Conservation (phyloP, 2,113 vertebrate genomes). For the Chelonoidis abingdonii region DNA sequence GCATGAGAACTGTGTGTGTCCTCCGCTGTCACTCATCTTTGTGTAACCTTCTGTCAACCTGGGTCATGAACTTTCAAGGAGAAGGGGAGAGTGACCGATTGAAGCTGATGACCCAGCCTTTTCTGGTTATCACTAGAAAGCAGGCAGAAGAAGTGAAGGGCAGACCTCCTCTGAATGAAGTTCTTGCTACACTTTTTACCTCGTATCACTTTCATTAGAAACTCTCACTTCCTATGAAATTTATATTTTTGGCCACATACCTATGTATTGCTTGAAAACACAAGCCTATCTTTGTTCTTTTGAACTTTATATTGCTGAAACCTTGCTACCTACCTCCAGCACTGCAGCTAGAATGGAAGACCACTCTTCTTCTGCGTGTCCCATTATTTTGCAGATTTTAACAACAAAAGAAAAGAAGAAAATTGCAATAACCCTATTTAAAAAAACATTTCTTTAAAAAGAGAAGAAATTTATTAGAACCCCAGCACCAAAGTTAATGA, state of each 20-base stretch:
- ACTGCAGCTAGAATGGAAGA: conserved; percentile 64
- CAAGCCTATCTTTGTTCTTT: conserved; percentile 46
- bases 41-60: conserved; percentile 65
- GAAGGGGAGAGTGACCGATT: too few relatives aligned
- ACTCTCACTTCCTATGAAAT: neutral
- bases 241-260: conserved; percentile 36
- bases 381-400: neutral
- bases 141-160: neutral
- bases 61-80: neutral
- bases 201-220: neutral
- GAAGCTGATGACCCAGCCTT: too few relatives aligned
- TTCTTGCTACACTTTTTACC: conserved; percentile 68
- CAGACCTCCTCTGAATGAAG: neutral
- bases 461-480: neutral
- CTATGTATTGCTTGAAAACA: conserved; percentile 63
- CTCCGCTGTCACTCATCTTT: conserved; percentile 82
- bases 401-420: neutral
- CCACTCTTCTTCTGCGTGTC: neutral
- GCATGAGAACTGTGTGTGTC: conserved; percentile 81
- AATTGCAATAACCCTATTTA: neutral
- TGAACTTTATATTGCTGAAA: conserved; percentile 72
- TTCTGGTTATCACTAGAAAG: neutral
- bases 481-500: neutral
- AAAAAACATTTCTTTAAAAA: neutral
- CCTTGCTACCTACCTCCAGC: conserved; percentile 82